phyloP scores from a whole-genome alignment of 1,140 invertebrate species.

The Drosophila albomicans region DNA sequence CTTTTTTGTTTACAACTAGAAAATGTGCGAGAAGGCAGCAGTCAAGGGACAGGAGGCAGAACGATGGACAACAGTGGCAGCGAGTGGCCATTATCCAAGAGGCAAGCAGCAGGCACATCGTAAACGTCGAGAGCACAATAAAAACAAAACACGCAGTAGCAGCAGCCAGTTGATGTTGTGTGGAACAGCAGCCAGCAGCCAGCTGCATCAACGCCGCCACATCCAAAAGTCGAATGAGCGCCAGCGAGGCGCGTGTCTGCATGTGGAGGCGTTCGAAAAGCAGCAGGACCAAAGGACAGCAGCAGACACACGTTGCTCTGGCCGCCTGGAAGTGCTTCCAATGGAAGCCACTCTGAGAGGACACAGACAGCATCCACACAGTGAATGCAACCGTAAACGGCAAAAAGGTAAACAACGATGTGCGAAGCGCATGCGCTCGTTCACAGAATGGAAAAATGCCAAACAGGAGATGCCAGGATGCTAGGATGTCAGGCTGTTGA shows the following conservation, averaged over 20 bases:
- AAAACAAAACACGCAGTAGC: conserved; percentile 27
- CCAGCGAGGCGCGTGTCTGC: conserved; percentile 40
- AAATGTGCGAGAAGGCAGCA: conserved; percentile 26
- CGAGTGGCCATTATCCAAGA: conserved; percentile 43
- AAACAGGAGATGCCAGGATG: conserved; percentile 25
- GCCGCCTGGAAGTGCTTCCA: conserved; percentile 41
- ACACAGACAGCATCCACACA: conserved; percentile 43
- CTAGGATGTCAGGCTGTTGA: conserved; percentile 1
- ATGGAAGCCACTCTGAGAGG: conserved; percentile 7
- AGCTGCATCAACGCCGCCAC: conserved; percentile 68
- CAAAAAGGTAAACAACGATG: conserved; percentile 58
- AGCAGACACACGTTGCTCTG: conserved; percentile 27
- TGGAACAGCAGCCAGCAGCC: conserved; percentile 5
- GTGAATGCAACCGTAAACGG: conserved; percentile 50
- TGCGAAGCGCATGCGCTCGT: conserved; percentile 61
- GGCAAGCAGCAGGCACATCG: conserved; percentile 47
- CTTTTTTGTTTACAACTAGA: conserved; percentile 60
- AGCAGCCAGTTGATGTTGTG: conserved; percentile 2
- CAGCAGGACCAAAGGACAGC: conserved; percentile 5
- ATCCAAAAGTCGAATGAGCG: conserved; percentile 75
- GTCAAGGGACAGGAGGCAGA: too few species aligned
- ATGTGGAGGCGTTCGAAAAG: conserved; percentile 63
- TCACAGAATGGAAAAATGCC: background rate
- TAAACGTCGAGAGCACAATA: conserved; percentile 63
- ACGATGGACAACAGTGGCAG: background rate